Conservation (phyloP, 1,140 invertebrate species). For the Neodiprion fabricii region DNA sequence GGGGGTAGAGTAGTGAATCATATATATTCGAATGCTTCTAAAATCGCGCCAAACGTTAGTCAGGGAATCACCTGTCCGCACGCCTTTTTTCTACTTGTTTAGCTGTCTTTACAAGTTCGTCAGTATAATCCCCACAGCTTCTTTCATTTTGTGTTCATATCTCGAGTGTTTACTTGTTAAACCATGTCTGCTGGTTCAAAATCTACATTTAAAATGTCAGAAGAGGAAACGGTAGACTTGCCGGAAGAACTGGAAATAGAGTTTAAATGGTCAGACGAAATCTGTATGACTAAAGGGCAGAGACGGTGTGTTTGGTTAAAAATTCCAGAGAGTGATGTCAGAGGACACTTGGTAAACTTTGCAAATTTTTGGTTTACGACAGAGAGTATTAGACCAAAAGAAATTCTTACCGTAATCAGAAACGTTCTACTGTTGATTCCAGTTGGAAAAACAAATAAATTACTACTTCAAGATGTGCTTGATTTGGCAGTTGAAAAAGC, state of each 20-base stretch:
- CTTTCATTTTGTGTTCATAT: too few relatives aligned
- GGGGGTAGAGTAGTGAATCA: too few relatives aligned
- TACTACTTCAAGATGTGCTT: not conserved
- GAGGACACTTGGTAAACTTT: not conserved
- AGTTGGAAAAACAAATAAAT: not conserved
- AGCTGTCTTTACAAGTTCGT: too few relatives aligned
- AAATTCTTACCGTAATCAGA: not conserved
- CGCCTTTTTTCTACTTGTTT: too few relatives aligned
- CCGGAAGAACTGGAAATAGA: not conserved
- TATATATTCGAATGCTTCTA: too few relatives aligned
- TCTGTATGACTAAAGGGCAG: not conserved
- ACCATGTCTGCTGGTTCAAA: too few relatives aligned
- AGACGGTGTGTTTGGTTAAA: not conserved
- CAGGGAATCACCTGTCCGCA: too few relatives aligned
- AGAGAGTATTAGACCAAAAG: not conserved
- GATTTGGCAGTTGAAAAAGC: not conserved
- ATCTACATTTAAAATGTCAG: too few relatives aligned
- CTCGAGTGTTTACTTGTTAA: too few relatives aligned
- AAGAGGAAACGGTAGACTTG: too few relatives aligned
- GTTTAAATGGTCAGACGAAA: not conserved
- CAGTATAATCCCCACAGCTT: too few relatives aligned
- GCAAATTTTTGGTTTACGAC: not conserved
- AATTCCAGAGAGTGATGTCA: not conserved
- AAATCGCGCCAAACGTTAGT: too few relatives aligned
- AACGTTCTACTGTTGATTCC: not conserved